Conservation (phyloP, 2,113 vertebrate genomes). For the Lathamus discolor region DNA sequence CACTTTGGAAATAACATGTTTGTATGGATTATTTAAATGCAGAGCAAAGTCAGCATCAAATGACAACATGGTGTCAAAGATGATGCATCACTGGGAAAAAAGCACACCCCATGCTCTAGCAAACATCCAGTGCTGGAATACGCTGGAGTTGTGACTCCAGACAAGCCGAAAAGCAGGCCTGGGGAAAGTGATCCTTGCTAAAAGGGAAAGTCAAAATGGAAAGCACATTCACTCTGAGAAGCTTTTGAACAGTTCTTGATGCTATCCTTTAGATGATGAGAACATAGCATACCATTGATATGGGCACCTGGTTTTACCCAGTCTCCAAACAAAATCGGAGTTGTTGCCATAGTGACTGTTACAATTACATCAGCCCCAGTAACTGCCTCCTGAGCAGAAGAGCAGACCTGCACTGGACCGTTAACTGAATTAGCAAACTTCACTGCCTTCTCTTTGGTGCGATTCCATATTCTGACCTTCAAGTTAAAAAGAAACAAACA, state of each 20-base stretch:
- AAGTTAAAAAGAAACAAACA: not conserved
- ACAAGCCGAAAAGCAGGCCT: not conserved
- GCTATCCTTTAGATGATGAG: accelerated
- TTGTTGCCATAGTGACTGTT: slow-evolving; percentile 86
- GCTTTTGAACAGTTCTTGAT: not conserved
- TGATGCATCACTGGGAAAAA: not conserved
- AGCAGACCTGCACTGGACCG: slow-evolving; percentile 76
- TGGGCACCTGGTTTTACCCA: slow-evolving; percentile 97
- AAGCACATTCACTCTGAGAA: not conserved
- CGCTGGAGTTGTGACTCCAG: not conserved
- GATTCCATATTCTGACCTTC: slow-evolving; percentile 91
- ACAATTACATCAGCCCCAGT: slow-evolving; percentile 88
- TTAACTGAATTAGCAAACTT: slow-evolving; percentile 71
- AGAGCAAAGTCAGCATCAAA: not conserved
- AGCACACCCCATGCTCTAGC: not conserved
- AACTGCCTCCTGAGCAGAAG: slow-evolving; percentile 84
- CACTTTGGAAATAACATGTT: not conserved
- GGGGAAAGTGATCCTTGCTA: not conserved
- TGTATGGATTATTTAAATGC: not conserved
- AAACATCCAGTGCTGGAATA: not conserved
- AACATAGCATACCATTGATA: slow-evolving; percentile 83
- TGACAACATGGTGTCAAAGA: not conserved
- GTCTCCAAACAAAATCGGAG: slow-evolving; percentile 85
- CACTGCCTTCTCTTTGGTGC: slow-evolving; percentile 70
- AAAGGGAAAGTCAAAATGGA: not conserved